A percentile compares a stretch with the other conserved stretches of the same genome.
These are phyloP conservation scores for Anhinga anhinga DNA, from an alignment of 2,113 vertebrate species.

Conservation along the genomic window DNA sequence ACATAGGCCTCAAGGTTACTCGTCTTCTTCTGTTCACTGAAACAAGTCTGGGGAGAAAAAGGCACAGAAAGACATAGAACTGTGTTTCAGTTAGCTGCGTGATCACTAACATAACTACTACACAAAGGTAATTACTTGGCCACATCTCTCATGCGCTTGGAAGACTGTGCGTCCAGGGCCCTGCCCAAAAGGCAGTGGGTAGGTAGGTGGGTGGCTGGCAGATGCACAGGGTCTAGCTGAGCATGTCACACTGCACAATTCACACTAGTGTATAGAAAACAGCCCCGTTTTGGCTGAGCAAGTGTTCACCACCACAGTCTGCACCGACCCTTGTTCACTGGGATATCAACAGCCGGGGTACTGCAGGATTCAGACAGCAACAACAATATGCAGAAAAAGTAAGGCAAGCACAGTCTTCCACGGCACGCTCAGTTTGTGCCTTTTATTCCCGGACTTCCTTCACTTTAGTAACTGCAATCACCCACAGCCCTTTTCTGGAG, in stretches of 20 bases:
- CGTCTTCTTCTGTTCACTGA: conserved; percentile 84
- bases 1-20: conserved; percentile 92
- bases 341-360: not conserved
- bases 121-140: not conserved
- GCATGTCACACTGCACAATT: not conserved
- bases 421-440: not conserved
- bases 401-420: not conserved
- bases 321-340: not conserved
- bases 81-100: not conserved
- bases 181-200: not conserved
- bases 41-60: conserved; percentile 78
- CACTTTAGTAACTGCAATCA: not conserved
- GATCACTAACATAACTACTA: not conserved
- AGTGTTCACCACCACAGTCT: not conserved
- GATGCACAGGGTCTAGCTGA: not conserved
- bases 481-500: not conserved
- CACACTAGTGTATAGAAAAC: not conserved
- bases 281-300: not conserved
- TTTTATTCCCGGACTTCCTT: not conserved
- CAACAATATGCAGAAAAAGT: not conserved
- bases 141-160: not conserved
- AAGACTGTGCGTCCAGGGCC: not conserved
- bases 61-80: not conserved
- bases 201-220: not conserved
- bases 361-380: not conserved